These are phyloP conservation scores for Colius striatus DNA, from an alignment of 2,113 vertebrate genomes.

Conservation along the genomic window DNA sequence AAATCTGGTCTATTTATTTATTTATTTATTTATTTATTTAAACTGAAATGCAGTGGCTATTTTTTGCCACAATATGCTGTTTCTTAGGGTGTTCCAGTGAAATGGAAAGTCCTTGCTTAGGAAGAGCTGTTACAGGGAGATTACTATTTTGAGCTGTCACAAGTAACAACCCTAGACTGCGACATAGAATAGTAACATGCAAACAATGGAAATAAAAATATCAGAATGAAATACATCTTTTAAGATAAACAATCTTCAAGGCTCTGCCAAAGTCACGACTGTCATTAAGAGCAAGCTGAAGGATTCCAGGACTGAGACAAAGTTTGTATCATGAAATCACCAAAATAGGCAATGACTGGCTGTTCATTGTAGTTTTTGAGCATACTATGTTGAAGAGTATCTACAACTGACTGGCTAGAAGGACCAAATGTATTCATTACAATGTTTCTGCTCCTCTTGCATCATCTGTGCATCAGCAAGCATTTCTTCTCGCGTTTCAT, in stretches of 20 bases:
- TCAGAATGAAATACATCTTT: not conserved
- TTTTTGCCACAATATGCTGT: not conserved
- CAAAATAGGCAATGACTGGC: not conserved
- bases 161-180: not conserved
- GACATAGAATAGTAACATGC: not conserved
- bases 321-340: not conserved
- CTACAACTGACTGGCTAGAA: not conserved
- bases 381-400: not conserved
- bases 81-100: not conserved
- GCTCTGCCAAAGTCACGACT: not conserved
- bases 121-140: not conserved
- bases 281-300: not conserved
- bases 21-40: not conserved
- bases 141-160: not conserved
- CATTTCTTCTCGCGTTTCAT: not conserved
- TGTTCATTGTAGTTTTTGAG: not conserved
- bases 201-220: not conserved
- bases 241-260: not conserved
- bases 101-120: not conserved
- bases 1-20: not conserved
- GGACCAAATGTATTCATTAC: not conserved
- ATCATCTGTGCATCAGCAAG: not conserved
- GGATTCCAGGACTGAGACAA: not conserved
- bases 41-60: not conserved
- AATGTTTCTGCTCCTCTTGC: not conserved